Evolutionary conservation across 1,140 invertebrate species (phyloP), one percentile per base, ranked within the genome.

Genomic region (Philotrypesis tridentata): DNA sequence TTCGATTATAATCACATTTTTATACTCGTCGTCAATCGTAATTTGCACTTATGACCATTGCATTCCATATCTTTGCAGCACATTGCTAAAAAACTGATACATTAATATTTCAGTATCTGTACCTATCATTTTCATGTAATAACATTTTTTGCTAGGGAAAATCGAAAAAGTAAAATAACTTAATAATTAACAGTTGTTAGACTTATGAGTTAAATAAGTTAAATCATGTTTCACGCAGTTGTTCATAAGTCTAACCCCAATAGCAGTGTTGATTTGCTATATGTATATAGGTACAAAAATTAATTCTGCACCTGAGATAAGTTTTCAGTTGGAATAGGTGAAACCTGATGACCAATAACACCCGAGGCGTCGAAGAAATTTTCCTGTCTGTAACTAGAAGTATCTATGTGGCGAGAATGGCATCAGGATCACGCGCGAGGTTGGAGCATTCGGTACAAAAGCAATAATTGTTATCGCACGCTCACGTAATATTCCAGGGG

Each of bases 391-490:
- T 23, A 43, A 43, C 33, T 40, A 0, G 21, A 71, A 71, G 8
- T 14, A 71, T 40, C 68, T n/a, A 31, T 29, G 67, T 31, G 67
- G 29, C 31, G 17, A 33, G 27, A 21, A 76, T 76, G 17, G 74
- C 29, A 48, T 65, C 23, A 23, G 17, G 23, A 80, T 84, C 70
- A 48, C 63, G 25, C 68, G 40, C 12, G 12, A 68, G 84, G 74
- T 83, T 80, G 37, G 29, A 29, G 4, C 25, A 27, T 21, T 14
- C 72, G 72, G 55, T 61, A 63, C 40, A 72, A 43, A 77, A 70
- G 76, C 76, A 79, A 83, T 87, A 87, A 87, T 86, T 86, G 85
- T 83, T 81, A 77, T 82, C 83, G 67, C 81, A 72, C 81, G 77
- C 70, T 48, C 65, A 81, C 82, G 83, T 85, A 84, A 86, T 87